phyloP scores from a whole-genome alignment of 2,113 vertebrate genomes.

The Sturnus vulgaris region DNA sequence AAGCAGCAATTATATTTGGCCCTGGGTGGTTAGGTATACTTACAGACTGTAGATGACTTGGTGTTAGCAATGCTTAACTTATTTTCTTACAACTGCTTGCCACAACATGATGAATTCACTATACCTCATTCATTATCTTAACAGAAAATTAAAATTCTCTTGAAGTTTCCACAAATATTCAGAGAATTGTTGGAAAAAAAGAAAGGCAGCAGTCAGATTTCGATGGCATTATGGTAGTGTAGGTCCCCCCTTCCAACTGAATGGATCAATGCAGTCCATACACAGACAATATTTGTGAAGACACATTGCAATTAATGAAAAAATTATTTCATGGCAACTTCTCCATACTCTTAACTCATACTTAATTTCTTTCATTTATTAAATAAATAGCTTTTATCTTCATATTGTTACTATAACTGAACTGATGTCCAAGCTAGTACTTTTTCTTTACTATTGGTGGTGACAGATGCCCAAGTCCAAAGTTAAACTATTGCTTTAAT shows the following conservation, averaged over 20 bases:
- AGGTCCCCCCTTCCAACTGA: background rate
- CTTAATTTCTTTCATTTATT: background rate
- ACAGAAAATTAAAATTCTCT: background rate
- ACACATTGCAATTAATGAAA: background rate
- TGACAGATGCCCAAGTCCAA: background rate
- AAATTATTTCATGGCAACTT: background rate
- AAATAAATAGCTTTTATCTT: background rate
- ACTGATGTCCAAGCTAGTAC: background rate
- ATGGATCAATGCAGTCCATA: background rate
- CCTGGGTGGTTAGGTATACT: background rate
- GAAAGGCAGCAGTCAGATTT: background rate
- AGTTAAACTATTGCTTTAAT: background rate
- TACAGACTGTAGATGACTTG: background rate
- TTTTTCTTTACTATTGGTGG: background rate
- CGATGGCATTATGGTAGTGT: background rate
- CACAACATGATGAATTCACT: background rate
- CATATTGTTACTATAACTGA: background rate
- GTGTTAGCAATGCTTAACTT: background rate
- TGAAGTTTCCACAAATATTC: background rate
- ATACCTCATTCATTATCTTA: background rate
- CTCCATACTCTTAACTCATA: background rate
- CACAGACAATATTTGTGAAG: background rate
- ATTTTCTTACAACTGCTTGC: background rate
- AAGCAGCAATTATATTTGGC: background rate
- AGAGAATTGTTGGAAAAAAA: background rate